A percentile compares a stretch with the other conserved stretches of the same genome.
Evolutionary conservation across 2,113 vertebrate species (phyloP).

Genomic region (Leuciscus idus): DNA sequence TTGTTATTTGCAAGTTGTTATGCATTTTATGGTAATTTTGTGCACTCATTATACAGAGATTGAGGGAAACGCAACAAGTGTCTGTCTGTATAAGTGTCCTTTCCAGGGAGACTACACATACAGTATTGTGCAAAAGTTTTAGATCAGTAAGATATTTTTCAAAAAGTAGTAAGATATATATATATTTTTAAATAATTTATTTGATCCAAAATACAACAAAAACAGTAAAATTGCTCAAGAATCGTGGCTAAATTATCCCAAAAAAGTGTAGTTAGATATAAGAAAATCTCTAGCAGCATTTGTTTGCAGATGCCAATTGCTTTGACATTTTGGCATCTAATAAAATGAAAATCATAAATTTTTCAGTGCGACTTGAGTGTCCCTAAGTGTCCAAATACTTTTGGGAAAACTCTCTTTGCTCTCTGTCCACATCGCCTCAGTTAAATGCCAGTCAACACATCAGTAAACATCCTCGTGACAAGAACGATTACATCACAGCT

Average conservation of each 20-base stretch:
- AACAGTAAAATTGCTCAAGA: neutral
- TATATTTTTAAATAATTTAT: too few species aligned
- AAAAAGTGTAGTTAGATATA: neutral
- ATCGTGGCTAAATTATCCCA: neutral
- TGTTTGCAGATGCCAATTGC: slow-evolving; percentile 7
- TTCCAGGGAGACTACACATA: too few species aligned
- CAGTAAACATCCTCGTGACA: slow-evolving; percentile 28
- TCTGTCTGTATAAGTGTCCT: too few species aligned
- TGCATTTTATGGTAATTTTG: too few species aligned
- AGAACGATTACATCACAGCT: slow-evolving; percentile 15
- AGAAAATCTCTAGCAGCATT: neutral
- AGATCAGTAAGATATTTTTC: too few species aligned
- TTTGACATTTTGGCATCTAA: slow-evolving; percentile 14
- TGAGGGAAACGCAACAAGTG: too few species aligned
- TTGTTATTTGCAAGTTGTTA: too few species aligned
- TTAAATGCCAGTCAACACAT: slow-evolving; percentile 25
- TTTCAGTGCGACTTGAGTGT: neutral
- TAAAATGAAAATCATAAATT: neutral
- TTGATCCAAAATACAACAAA: too few species aligned
- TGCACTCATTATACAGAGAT: too few species aligned
- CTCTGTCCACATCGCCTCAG: slow-evolving; percentile 18
- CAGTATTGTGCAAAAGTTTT: too few species aligned
- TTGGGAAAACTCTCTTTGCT: slow-evolving; percentile 12
- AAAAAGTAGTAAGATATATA: too few species aligned
- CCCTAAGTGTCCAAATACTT: slow-evolving; percentile 12